Evolutionary conservation across 1,140 invertebrate genomes (phyloP).

Genomic region (Metopolophium dirhodum): DNA sequence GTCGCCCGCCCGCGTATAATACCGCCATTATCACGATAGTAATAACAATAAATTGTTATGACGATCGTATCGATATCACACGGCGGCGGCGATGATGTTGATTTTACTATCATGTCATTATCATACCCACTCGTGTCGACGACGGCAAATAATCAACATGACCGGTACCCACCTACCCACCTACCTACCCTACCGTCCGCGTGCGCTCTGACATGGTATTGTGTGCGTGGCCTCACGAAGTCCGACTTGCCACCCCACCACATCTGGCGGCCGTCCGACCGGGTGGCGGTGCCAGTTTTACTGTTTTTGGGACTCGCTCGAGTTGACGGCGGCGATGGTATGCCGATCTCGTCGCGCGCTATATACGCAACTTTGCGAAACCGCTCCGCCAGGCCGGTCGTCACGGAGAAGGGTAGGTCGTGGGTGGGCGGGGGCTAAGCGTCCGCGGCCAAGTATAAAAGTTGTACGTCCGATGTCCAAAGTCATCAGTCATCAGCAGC

Average conservation of each 20-base stretch:
- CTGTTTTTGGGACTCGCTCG: neutral
- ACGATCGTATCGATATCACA: neutral
- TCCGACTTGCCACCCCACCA: neutral
- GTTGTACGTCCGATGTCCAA: neutral
- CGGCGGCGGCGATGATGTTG: neutral
- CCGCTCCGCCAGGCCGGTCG: neutral
- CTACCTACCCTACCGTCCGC: neutral
- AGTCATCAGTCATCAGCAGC: slow-evolving; percentile 44
- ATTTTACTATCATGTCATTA: neutral
- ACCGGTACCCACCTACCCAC: neutral
- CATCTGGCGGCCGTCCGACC: neutral
- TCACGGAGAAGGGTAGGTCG: neutral
- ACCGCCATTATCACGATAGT: neutral
- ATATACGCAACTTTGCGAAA: slow-evolving; percentile 38
- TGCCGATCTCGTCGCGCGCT: neutral
- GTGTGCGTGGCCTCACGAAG: neutral
- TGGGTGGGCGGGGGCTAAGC: neutral
- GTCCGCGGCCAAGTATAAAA: slow-evolving; percentile 22
- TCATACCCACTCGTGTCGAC: neutral
- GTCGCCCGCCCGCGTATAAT: neutral
- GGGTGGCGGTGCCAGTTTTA: neutral
- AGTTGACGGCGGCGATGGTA: neutral
- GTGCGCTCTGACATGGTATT: neutral
- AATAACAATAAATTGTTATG: no score
- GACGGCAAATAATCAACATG: neutral